These are phyloP conservation scores for Siniperca obscura DNA, from an alignment of 2,797 vertebrate genomes.

Conservation along the genomic window DNA sequence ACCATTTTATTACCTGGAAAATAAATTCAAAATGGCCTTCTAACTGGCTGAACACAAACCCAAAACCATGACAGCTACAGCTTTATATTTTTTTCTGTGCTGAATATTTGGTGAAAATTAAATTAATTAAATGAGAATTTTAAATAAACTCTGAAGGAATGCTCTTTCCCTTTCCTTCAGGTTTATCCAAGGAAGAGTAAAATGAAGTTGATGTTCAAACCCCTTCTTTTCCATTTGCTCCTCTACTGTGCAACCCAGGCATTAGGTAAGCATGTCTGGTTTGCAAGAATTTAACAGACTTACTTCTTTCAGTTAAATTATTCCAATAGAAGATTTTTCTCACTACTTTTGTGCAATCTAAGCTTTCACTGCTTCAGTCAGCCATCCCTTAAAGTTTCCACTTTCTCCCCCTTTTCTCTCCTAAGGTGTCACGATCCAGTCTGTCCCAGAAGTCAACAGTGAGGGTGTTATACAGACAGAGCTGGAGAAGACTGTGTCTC, in stretches of 20 bases:
- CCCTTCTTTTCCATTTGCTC: slow-evolving; percentile 53
- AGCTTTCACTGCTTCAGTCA: not conserved
- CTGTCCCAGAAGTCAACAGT: not conserved
- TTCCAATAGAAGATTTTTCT: not conserved
- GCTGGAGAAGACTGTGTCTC: slow-evolving; percentile 66
- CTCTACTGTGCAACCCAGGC: slow-evolving; percentile 52
- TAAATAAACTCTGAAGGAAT: not conserved
- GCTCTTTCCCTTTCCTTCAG: slow-evolving; percentile 24
- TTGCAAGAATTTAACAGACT: not conserved
- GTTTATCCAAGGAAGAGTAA: slow-evolving; percentile 26
- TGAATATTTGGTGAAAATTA: not conserved
- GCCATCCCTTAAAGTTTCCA: not conserved
- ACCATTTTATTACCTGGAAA: no score
- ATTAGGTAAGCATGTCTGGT: slow-evolving; percentile 58
- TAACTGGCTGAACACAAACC: no score
- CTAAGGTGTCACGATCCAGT: slow-evolving; percentile 63
- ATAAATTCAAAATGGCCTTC: no score
- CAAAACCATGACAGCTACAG: not conserved
- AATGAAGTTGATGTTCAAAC: slow-evolving; percentile 62
- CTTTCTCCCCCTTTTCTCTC: not conserved
- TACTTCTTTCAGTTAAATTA: not conserved
- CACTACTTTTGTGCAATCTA: not conserved
- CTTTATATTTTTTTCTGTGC: not conserved
- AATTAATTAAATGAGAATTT: not conserved
- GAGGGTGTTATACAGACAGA: slow-evolving; percentile 61